Evolutionary conservation across 2,888 invertebrate genomes (phyloP).

Genomic region (Villa cingulata): DNA sequence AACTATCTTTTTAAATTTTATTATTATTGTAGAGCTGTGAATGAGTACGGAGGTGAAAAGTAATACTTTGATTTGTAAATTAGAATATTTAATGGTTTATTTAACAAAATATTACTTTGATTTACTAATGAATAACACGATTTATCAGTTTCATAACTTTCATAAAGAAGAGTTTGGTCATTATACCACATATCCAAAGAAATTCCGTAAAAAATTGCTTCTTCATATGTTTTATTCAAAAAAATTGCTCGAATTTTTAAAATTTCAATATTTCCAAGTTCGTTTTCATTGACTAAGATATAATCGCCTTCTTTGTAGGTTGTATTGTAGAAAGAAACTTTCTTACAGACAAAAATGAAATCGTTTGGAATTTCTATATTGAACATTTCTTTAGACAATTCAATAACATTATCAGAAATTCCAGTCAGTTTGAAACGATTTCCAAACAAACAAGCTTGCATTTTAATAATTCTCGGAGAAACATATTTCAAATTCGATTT

Average conservation of each 20-base stretch:
- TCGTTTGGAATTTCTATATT: neutral
- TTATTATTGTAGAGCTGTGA: neutral
- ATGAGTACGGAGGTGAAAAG: neutral
- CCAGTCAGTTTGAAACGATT: neutral
- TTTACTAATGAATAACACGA: neutral
- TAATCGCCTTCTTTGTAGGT: neutral
- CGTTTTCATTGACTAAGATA: neutral
- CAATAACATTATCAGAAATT: neutral
- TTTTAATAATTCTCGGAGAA: neutral
- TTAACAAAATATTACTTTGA: neutral
- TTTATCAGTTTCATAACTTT: neutral
- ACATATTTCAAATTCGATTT: no score
- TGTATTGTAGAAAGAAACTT: neutral
- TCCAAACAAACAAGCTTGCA: neutral
- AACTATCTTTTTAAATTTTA: no score
- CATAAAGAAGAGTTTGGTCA: neutral
- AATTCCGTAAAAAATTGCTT: neutral
- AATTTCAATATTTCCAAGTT: neutral
- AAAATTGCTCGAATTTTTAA: neutral
- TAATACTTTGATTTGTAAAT: neutral
- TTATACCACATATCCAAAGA: neutral
- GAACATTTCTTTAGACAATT: neutral
- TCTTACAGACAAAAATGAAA: slow-evolving; percentile 1
- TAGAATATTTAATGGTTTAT: neutral
- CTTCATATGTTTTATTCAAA: neutral